A percentile compares a stretch with the other conserved stretches of the same genome.
These are phyloP conservation scores for Theristicus caerulescens DNA, from an alignment of 2,113 vertebrate species.

Conservation along the genomic window DNA sequence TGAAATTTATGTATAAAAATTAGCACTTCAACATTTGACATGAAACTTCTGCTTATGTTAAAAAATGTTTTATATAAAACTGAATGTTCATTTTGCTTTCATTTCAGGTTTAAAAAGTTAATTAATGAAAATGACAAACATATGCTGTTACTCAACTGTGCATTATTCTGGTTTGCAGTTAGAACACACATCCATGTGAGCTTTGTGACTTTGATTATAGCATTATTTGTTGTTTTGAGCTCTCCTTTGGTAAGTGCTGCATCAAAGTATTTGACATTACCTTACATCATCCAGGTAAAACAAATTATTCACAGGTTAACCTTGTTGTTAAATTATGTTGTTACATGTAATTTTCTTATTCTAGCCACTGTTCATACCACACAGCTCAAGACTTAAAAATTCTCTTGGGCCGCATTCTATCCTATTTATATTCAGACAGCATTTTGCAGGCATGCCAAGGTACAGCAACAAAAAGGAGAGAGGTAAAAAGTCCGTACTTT, in stretches of 20 bases:
- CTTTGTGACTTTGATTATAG: constrained; percentile 63
- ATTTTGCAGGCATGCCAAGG: background rate
- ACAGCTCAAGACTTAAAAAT: background rate
- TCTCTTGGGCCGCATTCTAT: background rate
- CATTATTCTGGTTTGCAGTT: constrained; percentile 79
- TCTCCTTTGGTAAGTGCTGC: constrained; percentile 57
- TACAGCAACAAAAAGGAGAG: background rate
- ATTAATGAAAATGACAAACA: constrained; percentile 78
- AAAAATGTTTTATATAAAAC: background rate
- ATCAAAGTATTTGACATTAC: constrained; percentile 79
- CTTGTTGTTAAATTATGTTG: background rate
- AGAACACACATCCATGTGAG: constrained; percentile 75
- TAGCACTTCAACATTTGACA: background rate
- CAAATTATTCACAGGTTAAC: background rate
- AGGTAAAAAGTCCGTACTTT: background rate
- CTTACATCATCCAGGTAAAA: constrained; percentile 81
- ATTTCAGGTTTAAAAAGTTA: constrained; percentile 76
- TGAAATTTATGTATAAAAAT: background rate
- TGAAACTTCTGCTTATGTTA: background rate
- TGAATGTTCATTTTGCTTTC: background rate
- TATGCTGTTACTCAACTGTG: constrained; percentile 76
- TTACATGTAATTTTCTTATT: background rate
- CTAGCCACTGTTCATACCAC: background rate
- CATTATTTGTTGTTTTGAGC: constrained; percentile 75
- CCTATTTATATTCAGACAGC: background rate